Percentiles rank a stretch among this genome's conserved stretches.
phyloP scores from a whole-genome alignment of 2,797 vertebrate species.

The Streptopelia turtur region DNA sequence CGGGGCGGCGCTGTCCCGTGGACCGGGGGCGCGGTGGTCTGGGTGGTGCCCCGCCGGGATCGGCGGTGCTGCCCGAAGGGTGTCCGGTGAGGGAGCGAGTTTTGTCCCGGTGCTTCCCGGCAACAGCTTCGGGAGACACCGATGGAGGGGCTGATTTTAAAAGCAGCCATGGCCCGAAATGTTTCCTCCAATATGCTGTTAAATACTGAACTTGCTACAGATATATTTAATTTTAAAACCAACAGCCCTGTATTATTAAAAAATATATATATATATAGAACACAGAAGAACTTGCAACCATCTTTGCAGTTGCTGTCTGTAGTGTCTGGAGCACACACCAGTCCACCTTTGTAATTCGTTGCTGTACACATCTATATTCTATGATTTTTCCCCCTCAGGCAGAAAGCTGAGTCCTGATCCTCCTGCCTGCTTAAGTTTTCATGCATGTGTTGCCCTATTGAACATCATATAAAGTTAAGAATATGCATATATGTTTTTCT shows the following conservation, averaged over 20 bases:
- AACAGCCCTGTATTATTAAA: too few species aligned
- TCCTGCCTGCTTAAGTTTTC: neutral
- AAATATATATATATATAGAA: too few species aligned
- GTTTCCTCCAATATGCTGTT: neutral
- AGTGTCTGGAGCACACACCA: neutral
- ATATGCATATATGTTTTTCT: neutral
- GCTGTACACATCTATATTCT: neutral
- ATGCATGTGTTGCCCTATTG: rapidly evolving
- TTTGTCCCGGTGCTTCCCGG: rapidly evolving
- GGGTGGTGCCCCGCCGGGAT: neutral
- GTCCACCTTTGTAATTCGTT: neutral
- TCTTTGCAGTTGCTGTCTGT: neutral
- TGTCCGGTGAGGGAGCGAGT: rapidly evolving
- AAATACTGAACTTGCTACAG: neutral
- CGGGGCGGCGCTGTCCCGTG: neutral
- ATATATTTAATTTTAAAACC: neutral
- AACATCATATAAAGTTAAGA: neutral
- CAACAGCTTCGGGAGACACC: neutral
- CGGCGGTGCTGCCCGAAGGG: too few species aligned
- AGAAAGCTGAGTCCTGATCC: neutral
- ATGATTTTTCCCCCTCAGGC: neutral
- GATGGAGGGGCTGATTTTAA: rapidly evolving
- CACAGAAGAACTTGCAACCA: neutral
- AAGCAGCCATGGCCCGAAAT: neutral
- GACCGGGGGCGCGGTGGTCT: neutral